Percentiles rank a stretch among this genome's conserved stretches.
Evolutionary conservation across 2,888 invertebrate species (phyloP).

Genomic region (Ecdyonurus torrentis): DNA sequence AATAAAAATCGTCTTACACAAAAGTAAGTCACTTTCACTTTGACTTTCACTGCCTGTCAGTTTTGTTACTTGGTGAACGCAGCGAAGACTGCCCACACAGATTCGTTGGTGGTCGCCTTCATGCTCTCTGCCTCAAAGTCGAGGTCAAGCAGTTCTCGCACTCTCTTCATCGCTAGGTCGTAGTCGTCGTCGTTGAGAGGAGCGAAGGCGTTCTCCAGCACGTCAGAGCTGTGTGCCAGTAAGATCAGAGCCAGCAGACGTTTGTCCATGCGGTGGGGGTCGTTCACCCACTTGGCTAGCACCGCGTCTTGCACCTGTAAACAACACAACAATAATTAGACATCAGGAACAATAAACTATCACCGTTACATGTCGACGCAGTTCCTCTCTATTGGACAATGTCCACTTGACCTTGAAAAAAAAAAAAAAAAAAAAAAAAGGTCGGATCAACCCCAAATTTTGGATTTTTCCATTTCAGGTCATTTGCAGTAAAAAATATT

Average conservation of each 20-base stretch:
- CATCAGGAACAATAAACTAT: neutral
- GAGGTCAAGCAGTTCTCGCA: constrained; percentile 85
- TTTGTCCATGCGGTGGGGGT: constrained; percentile 94
- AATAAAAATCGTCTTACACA: too few relatives aligned
- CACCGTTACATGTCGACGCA: neutral
- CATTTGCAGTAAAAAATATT: too few relatives aligned
- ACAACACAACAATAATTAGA: neutral
- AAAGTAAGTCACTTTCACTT: neutral
- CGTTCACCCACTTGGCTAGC: constrained; percentile 89
- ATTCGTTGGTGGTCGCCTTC: constrained; percentile 79
- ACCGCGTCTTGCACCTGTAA: constrained; percentile 90
- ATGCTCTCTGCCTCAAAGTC: constrained; percentile 93
- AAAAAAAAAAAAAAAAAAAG: too few relatives aligned
- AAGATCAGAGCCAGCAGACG: constrained; percentile 84
- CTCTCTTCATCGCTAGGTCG: constrained; percentile 94
- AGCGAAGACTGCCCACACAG: constrained; percentile 98
- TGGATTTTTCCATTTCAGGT: too few relatives aligned
- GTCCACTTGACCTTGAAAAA: too few relatives aligned
- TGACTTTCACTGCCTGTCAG: neutral
- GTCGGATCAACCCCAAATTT: too few relatives aligned
- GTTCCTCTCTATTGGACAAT: too few relatives aligned
- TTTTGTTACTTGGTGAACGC: constrained; percentile 82
- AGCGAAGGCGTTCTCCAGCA: constrained; percentile 97
- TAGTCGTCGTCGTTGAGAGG: constrained; percentile 95
- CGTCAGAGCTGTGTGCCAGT: constrained; percentile 95